Evolutionary conservation across 2,113 vertebrate genomes (phyloP).

Genomic region (Motacilla tschutschensis): DNA sequence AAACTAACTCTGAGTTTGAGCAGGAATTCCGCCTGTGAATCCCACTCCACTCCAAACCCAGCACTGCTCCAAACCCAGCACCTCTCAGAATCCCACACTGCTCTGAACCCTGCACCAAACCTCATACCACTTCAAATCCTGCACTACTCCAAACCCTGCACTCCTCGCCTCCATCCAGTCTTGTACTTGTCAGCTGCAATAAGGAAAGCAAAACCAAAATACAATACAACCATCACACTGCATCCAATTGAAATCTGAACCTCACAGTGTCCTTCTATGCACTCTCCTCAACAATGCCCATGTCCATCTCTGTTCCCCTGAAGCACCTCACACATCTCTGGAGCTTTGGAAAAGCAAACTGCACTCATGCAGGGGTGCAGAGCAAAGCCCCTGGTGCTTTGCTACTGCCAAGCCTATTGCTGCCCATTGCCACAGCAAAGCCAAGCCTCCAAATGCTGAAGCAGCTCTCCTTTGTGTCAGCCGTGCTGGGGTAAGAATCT

Average conservation of each 20-base stretch:
- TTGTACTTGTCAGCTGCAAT: fast-evolving
- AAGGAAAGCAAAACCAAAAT: background rate
- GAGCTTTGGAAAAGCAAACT: background rate
- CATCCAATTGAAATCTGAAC: background rate
- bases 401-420: background rate
- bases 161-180: fast-evolving
- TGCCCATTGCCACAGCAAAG: background rate
- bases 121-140: background rate
- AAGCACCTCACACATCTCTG: background rate
- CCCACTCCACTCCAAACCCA: background rate
- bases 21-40: background rate
- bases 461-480: fast-evolving
- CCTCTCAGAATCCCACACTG: background rate
- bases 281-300: fast-evolving
- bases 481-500: background rate
- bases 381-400: background rate
- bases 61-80: background rate
- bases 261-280: fast-evolving
- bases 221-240: fast-evolving
- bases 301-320: background rate
- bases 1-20: background rate
- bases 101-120: background rate
- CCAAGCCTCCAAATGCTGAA: fast-evolving
- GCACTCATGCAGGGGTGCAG: fast-evolving
- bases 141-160: fast-evolving